Evolutionary conservation across 2,113 vertebrate genomes (phyloP).

Genomic region (Otolemur garnettii): DNA sequence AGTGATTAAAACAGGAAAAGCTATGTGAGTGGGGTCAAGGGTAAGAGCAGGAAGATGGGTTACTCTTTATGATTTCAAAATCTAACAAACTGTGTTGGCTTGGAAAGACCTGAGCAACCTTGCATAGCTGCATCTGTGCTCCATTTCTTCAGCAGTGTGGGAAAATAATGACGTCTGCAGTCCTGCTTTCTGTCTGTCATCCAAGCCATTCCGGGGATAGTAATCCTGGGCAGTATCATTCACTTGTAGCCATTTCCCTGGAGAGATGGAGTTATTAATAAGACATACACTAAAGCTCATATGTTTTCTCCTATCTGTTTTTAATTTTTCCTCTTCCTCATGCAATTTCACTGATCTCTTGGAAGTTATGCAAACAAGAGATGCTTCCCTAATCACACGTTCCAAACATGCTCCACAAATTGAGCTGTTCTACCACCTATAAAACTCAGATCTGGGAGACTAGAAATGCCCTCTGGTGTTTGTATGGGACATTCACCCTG

Average conservation of each 20-base stretch:
- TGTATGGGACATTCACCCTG: not conserved
- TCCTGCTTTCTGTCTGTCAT: slow-evolving; percentile 78
- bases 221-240: slow-evolving; percentile 75
- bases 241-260: slow-evolving; percentile 59
- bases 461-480: slow-evolving; percentile 24
- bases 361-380: slow-evolving; percentile 47
- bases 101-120: slow-evolving; percentile 80
- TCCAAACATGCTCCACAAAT: slow-evolving; percentile 30
- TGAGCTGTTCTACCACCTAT: not conserved
- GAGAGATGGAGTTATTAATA: slow-evolving; percentile 73
- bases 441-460: slow-evolving; percentile 29
- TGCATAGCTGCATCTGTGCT: slow-evolving; percentile 60
- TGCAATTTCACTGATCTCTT: slow-evolving; percentile 69
- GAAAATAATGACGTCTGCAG: slow-evolving; percentile 73
- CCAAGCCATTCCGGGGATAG: slow-evolving; percentile 62
- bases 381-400: not conserved
- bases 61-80: slow-evolving; percentile 81
- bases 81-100: slow-evolving; percentile 75
- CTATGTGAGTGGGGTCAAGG: slow-evolving; percentile 74
- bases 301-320: slow-evolving; percentile 76
- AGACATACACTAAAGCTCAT: not conserved
- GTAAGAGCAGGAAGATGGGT: slow-evolving; percentile 67
- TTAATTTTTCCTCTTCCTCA: slow-evolving; percentile 69
- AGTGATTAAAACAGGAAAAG: slow-evolving; percentile 81
- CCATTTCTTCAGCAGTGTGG: slow-evolving; percentile 64